phyloP scores from a whole-genome alignment of 1,140 invertebrate genomes.

The Aporrectodea caliginosa region DNA sequence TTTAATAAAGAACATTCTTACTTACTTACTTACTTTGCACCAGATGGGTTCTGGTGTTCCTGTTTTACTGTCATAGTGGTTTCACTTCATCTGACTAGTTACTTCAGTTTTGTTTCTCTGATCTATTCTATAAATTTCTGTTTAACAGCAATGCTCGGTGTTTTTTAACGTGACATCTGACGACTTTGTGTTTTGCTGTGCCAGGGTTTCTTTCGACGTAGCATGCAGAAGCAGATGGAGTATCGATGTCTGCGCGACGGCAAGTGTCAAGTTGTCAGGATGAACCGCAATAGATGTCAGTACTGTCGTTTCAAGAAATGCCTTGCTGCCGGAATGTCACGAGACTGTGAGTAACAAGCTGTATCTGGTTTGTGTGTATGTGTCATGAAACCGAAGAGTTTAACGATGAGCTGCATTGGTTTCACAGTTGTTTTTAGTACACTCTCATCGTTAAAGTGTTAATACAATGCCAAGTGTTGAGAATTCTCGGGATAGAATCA shows the following conservation, averaged over 20 bases:
- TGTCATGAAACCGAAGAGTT: background rate
- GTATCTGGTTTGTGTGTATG: background rate
- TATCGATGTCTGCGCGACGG: constrained; percentile 93
- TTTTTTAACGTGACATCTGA: too few relatives aligned
- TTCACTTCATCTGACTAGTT: background rate
- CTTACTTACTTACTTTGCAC: too few relatives aligned
- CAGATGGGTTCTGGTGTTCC: too few relatives aligned
- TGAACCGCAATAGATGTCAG: constrained; percentile 95
- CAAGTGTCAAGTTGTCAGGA: constrained; percentile 90
- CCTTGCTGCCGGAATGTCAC: constrained; percentile 93
- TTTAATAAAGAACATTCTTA: too few relatives aligned
- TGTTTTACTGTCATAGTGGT: too few relatives aligned
- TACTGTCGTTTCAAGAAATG: constrained; percentile 99
- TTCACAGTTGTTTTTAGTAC: too few relatives aligned
- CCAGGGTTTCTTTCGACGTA: constrained; percentile 68
- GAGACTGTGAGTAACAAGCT: constrained; percentile 67
- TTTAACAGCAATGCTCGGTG: background rate
- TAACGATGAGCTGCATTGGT: too few relatives aligned
- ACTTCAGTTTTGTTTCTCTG: background rate
- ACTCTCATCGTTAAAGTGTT: too few relatives aligned
- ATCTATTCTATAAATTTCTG: background rate
- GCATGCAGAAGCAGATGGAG: constrained; percentile 98
- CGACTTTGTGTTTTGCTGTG: constrained; percentile 30
- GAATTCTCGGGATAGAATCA: background rate
- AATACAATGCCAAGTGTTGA: background rate